These are phyloP conservation scores for Heteromormyrus szaboi DNA, from an alignment of 2,797 vertebrate species.

Conservation along the genomic window DNA sequence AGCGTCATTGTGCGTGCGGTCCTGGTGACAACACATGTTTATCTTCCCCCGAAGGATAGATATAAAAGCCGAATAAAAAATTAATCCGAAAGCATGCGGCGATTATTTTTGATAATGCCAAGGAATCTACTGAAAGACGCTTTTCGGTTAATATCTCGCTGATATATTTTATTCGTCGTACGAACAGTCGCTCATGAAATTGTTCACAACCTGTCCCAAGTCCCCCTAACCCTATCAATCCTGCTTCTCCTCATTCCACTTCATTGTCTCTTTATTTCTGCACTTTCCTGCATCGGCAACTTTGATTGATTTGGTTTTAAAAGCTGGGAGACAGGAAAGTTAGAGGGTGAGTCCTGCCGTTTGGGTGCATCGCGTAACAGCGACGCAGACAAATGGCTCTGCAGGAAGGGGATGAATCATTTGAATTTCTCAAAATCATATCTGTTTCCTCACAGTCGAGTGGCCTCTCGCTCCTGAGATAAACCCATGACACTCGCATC, in stretches of 20 bases:
- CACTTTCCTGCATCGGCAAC: constrained; percentile 57
- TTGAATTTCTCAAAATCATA: constrained; percentile 39
- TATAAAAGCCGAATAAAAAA: neutral
- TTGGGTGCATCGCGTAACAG: constrained; percentile 50
- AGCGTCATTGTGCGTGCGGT: neutral
- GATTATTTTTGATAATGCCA: constrained; percentile 28
- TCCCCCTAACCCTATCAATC: constrained; percentile 55
- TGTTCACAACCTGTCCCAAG: constrained; percentile 47
- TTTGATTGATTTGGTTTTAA: constrained; percentile 60
- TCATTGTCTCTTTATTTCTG: constrained; percentile 63
- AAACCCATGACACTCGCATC: constrained; percentile 39
- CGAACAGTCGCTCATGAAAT: constrained; percentile 34
- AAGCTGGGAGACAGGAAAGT: constrained; percentile 54
- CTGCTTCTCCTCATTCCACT: constrained; percentile 58
- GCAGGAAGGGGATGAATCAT: constrained; percentile 36
- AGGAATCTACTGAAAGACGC: constrained; percentile 35
- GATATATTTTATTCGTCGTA: constrained; percentile 41
- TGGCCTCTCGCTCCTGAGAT: constrained; percentile 34
- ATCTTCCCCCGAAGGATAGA: neutral
- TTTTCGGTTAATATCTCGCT: constrained; percentile 33
- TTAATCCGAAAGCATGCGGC: constrained; percentile 31
- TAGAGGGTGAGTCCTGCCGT: constrained; percentile 53
- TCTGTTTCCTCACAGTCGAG: constrained; percentile 31
- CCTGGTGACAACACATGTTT: neutral
- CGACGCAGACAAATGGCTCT: constrained; percentile 55